Evolutionary conservation across 2,113 vertebrate species (phyloP), one percentile per base, ranked within the genome.

Genomic region (Xiphophorus maculatus): DNA sequence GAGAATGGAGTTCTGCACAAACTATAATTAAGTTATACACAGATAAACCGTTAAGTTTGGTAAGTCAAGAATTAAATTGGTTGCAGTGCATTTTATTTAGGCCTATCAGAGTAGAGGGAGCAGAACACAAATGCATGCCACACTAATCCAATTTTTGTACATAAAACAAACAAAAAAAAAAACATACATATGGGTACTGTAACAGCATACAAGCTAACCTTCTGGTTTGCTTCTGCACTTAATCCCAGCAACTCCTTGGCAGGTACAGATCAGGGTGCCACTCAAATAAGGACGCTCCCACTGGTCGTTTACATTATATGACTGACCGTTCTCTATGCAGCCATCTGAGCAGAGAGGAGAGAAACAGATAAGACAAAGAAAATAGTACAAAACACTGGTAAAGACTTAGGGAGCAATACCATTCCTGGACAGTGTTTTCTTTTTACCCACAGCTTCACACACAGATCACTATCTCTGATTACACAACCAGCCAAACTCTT

Each of bases 191-290:
- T 10, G 25, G 25, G 8, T 10, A n/a, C 0, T 58, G 51, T 0
- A 44, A 2, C 3, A 1, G 5, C 5, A 33, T 12, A 28, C 11
- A 51, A 61, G 95, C 96, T 93, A 84, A 99, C 98, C 93, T 83
- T 99, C 96, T 22, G 97, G 98, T 81, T 99, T 98, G 82, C 96
- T 97, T 92, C 96, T 97, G 28, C 98, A 99, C 92, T 96, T 97
- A 84, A 98, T 97, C 22, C 96, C 97, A 76, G 93, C 90, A 3
- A 95, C 96, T 75, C 98, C 97, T 0, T 97, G 95, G 91, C 98
- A 99, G 82, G 97, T 97, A 95, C 98, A 99, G 76, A 98, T 73
- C 87, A 99, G 91, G 0, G 94, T 94, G 69, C 94, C 97, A 13
- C 96, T 96, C 87, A 96, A 87, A 90, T 96, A 99, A 10, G 77